Evolutionary conservation across 2,113 vertebrate species (phyloP).

Genomic region (Microcebus ravelobensis): DNA sequence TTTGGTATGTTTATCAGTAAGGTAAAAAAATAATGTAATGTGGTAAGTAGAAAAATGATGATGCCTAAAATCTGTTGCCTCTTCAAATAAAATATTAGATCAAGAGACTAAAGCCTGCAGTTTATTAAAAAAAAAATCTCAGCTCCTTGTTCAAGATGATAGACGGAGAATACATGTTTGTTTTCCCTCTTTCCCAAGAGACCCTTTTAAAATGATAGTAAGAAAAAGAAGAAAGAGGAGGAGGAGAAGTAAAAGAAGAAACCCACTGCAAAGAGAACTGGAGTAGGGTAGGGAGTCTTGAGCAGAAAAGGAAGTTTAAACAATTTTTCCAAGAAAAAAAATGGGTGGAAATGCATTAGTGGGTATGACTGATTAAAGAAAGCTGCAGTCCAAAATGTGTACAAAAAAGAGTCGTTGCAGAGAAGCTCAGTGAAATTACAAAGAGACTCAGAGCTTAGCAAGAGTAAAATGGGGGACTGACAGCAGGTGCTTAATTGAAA

Average conservation of each 20-base stretch:
- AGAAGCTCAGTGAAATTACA: not conserved
- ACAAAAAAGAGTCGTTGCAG: not conserved
- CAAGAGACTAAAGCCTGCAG: conserved; percentile 27
- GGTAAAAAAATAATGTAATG: conserved; percentile 32
- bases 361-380: not conserved
- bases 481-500: not conserved
- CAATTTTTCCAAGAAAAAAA: conserved; percentile 4
- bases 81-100: conserved; percentile 19
- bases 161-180: not conserved
- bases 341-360: not conserved
- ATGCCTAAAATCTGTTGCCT: conserved; percentile 38
- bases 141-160: conserved; percentile 17
- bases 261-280: not conserved
- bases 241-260: not conserved
- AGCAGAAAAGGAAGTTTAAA: not conserved
- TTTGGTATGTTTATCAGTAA: conserved; percentile 44
- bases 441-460: not conserved
- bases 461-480: not conserved
- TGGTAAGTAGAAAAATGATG: conserved; percentile 23
- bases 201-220: conserved; percentile 30
- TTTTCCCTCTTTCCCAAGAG: conserved; percentile 1
- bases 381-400: not conserved
- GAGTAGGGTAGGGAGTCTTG: not conserved
- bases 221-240: not conserved
- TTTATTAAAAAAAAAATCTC: conserved; percentile 30